phyloP scores from a whole-genome alignment of 2,113 vertebrate genomes.

The Chlorodrepanis virens region DNA sequence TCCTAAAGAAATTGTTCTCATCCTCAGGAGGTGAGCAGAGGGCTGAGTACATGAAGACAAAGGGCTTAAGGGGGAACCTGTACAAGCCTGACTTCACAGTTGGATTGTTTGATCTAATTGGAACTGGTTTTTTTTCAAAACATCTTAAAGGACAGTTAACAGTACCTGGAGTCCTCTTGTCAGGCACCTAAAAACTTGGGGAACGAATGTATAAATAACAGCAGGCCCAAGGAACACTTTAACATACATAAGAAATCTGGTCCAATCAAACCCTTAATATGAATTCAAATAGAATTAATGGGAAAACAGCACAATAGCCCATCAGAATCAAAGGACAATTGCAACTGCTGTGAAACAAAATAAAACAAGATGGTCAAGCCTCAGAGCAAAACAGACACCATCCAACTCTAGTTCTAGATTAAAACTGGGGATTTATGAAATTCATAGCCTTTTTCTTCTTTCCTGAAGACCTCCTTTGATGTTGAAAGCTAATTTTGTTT shows the following conservation, averaged over 20 bases:
- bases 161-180: neutral
- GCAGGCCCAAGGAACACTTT: neutral
- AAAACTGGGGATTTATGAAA: neutral
- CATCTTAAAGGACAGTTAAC: neutral
- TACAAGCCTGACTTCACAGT: neutral
- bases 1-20: neutral
- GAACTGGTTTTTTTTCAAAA: neutral
- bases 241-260: neutral
- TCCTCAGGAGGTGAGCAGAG: neutral
- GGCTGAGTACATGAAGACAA: neutral
- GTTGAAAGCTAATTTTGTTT: neutral
- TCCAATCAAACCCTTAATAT: neutral
- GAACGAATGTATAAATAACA: neutral
- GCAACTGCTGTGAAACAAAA: neutral
- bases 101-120: neutral
- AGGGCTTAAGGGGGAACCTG: neutral
- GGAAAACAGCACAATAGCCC: neutral
- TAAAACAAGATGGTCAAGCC: neutral
- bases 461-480: neutral
- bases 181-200: neutral
- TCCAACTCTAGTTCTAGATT: neutral
- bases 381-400: neutral
- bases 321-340: neutral
- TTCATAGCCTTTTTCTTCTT: neutral
- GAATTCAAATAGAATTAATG: neutral